phyloP scores from a whole-genome alignment of 2,113 vertebrate genomes.

The Aptenodytes forsteri region DNA sequence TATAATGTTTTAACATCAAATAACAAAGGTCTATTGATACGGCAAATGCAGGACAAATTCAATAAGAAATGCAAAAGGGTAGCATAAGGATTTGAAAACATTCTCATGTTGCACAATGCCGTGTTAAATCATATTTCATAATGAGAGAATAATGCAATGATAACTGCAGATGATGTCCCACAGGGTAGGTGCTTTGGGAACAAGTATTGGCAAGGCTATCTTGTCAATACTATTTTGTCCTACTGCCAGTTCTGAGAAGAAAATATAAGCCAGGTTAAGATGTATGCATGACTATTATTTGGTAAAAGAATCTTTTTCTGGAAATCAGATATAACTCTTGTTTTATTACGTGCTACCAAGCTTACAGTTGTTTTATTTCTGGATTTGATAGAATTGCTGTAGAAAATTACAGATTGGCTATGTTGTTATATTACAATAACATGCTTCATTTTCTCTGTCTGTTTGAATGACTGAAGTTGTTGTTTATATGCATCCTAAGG shows the following conservation, averaged over 20 bases:
- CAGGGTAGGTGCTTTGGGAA: neutral
- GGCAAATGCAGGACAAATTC: conserved; percentile 24
- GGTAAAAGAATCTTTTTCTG: neutral
- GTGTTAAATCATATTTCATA: conserved; percentile 7
- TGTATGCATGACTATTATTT: neutral
- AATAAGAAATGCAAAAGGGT: neutral
- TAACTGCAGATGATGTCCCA: neutral
- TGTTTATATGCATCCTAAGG: neutral
- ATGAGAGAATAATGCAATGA: neutral
- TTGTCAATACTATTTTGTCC: neutral
- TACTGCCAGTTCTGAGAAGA: neutral
- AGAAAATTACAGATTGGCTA: neutral
- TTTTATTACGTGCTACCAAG: neutral
- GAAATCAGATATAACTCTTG: neutral
- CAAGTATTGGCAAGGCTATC: neutral
- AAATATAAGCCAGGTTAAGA: neutral
- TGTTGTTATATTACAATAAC: neutral
- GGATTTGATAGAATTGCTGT: neutral
- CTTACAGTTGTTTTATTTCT: neutral
- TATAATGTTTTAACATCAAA: conserved; percentile 6
- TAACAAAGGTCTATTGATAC: conserved; percentile 7
- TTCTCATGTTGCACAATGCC: neutral
- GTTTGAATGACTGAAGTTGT: neutral
- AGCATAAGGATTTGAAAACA: neutral
- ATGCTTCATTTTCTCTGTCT: neutral